Conservation (phyloP, 2,888 invertebrate species). For the Diaprepes abbreviatus region DNA sequence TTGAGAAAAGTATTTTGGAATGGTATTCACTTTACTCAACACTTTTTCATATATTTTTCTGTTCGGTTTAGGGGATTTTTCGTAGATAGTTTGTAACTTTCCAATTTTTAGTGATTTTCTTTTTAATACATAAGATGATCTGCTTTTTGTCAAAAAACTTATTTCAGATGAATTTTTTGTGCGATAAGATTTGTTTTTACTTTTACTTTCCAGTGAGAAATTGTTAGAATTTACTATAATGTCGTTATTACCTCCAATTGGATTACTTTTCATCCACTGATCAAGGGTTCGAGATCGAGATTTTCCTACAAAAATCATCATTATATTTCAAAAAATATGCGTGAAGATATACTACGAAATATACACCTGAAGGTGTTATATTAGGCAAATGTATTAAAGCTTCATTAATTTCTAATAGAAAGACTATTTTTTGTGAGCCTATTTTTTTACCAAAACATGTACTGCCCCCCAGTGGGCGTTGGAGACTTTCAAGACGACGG, state of each 20-base stretch:
- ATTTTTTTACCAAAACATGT: no score
- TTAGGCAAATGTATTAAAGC: no score
- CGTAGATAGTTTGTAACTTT: not conserved
- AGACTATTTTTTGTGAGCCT: no score
- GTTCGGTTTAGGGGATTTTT: not conserved
- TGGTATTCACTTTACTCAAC: not conserved
- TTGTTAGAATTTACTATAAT: not conserved
- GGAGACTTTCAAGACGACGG: no score
- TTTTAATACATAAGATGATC: not conserved
- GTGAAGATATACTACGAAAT: no score
- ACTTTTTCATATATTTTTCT: not conserved
- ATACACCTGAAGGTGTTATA: no score
- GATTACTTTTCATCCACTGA: not conserved
- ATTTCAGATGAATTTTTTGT: not conserved
- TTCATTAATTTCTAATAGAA: no score
- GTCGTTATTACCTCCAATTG: not conserved
- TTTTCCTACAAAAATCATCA: not conserved
- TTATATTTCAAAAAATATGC: no score
- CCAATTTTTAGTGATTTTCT: not conserved
- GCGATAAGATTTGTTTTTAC: not conserved
- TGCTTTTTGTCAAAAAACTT: not conserved
- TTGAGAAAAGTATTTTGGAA: not conserved
- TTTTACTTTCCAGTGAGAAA: not conserved
- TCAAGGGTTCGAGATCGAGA: not conserved
- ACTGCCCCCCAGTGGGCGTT: no score